A percentile compares a stretch with the other conserved stretches of the same genome.
phyloP scores from a whole-genome alignment of 2,888 invertebrate species.

The Idaea straminata region DNA sequence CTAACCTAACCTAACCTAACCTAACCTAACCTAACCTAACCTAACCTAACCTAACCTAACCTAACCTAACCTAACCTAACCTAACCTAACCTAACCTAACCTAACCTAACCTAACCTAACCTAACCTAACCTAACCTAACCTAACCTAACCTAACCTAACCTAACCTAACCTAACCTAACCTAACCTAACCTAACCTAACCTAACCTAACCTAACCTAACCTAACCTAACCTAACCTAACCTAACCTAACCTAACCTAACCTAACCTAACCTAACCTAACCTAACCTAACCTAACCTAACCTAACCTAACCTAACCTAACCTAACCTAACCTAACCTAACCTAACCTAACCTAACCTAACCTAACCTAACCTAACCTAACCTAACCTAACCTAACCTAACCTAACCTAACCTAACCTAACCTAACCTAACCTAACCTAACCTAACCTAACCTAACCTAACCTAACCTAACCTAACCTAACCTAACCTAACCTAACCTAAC shows the following conservation, averaged over 20 bases:
- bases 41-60: slow-evolving; percentile 28
- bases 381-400: slow-evolving; percentile 19
- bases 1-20: slow-evolving; percentile 22
- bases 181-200: slow-evolving; percentile 20
- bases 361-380: slow-evolving; percentile 20
- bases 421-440: slow-evolving; percentile 20
- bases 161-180: slow-evolving; percentile 21
- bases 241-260: slow-evolving; percentile 15
- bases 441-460: slow-evolving; percentile 16
- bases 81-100: slow-evolving; percentile 28
- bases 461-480: slow-evolving; percentile 14
- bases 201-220: slow-evolving; percentile 17
- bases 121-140: slow-evolving; percentile 17
- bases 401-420: slow-evolving; percentile 21
- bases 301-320: slow-evolving; percentile 13
- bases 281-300: slow-evolving; percentile 15
- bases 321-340: slow-evolving; percentile 15
- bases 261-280: slow-evolving; percentile 15
- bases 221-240: slow-evolving; percentile 15
- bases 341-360: slow-evolving; percentile 15
- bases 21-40: slow-evolving; percentile 29
- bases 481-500: slow-evolving; percentile 17
- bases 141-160: slow-evolving; percentile 17
- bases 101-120: slow-evolving; percentile 16
- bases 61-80: slow-evolving; percentile 29